A percentile compares a stretch with the other conserved stretches of the same genome.
Conservation (phyloP, 2,113 vertebrate genomes). For the Mormyrus lacerda region DNA sequence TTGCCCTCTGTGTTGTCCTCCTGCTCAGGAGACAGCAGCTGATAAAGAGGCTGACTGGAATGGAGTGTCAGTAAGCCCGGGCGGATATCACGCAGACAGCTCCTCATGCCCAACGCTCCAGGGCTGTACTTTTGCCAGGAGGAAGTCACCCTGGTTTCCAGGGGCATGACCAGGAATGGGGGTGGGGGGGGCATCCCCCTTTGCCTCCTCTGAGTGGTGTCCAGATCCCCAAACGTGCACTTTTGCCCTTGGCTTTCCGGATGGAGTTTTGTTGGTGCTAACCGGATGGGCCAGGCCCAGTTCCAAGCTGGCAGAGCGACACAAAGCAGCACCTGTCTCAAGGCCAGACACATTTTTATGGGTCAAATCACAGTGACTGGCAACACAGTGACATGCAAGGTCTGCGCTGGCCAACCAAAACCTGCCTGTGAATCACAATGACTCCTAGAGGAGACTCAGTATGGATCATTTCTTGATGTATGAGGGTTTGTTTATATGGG, state of each 20-base stretch:
- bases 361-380: background rate
- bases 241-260: slow-evolving; percentile 1
- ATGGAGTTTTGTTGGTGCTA: background rate
- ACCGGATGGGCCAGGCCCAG: background rate
- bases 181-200: background rate
- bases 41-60: background rate
- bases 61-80: background rate
- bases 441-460: background rate
- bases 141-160: background rate
- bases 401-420: background rate
- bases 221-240: background rate
- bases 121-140: background rate
- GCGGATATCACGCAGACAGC: background rate
- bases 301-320: background rate
- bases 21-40: background rate
- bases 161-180: background rate
- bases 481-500: background rate
- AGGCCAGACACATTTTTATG: slow-evolving; percentile 7
- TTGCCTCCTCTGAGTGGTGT: background rate
- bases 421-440: background rate
- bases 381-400: background rate
- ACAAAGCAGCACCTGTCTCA: background rate
- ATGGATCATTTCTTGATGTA: background rate
- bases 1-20: background rate
- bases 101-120: background rate